Percentiles rank a stretch among this genome's conserved stretches.
These are phyloP conservation scores for Stramonita haemastoma DNA, from an alignment of 2,888 invertebrate species.

Conservation along the genomic window DNA sequence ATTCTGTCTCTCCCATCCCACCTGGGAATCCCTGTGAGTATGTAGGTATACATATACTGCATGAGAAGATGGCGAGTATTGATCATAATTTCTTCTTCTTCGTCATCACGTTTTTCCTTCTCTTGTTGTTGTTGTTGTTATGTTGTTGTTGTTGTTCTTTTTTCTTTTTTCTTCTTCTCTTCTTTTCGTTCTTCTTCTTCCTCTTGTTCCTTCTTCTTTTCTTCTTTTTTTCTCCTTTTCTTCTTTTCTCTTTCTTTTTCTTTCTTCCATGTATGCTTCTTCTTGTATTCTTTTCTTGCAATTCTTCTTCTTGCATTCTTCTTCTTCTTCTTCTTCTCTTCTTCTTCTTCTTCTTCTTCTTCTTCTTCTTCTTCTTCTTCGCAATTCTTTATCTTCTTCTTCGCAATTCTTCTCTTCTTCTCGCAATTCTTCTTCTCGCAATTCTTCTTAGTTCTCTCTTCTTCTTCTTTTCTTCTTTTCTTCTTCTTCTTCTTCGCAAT, in stretches of 20 bases:
- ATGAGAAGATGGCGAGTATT: no score
- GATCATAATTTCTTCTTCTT: no score
- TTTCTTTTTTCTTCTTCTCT: neutral
- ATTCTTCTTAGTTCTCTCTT: no score
- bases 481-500: no score
- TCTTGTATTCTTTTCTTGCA: neutral
- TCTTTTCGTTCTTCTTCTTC: neutral
- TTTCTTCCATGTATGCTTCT: neutral
- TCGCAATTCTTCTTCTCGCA: no score
- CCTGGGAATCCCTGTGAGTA: no score
- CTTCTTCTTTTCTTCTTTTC: no score
- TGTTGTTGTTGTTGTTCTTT: no score
- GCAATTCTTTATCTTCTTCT: neutral
- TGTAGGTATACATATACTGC: no score
- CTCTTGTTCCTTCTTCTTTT: neutral
- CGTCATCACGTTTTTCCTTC: no score
- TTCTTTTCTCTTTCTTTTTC: neutral
- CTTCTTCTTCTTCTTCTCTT: neutral
- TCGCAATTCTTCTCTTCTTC: neutral
- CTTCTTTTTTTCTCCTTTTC: neutral
- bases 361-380: neutral
- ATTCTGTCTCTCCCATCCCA: no score
- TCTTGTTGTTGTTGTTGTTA: no score
- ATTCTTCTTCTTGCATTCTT: neutral
- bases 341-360: neutral